Percentiles rank a stretch among this genome's conserved stretches.
Conservation (phyloP, 2,797 vertebrate genomes). For the Bufotes viridis region DNA sequence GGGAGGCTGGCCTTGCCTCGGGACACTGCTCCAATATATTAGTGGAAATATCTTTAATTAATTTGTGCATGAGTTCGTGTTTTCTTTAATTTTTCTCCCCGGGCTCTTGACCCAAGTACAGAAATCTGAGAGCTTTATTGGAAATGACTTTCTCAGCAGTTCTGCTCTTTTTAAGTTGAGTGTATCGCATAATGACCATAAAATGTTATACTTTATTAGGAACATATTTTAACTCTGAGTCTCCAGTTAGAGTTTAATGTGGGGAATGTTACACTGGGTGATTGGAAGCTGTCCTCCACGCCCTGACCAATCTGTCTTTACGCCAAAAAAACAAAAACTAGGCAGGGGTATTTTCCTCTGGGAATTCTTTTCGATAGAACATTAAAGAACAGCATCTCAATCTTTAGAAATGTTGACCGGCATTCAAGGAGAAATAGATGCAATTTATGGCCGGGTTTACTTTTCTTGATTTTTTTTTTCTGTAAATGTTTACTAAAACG, state of each 20-base stretch:
- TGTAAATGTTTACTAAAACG: conserved; percentile 2
- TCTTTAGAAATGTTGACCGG: neutral
- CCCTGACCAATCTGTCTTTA: neutral
- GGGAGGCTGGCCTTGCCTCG: conserved; percentile 74
- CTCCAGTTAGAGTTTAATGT: conserved; percentile 73
- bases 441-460: conserved; percentile 4
- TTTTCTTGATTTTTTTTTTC: neutral
- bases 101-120: conserved; percentile 78
- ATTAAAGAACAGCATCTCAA: neutral
- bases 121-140: conserved; percentile 76
- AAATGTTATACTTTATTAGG: conserved; percentile 79
- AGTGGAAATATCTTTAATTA: conserved; percentile 81
- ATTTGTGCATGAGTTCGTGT: conserved; percentile 79
- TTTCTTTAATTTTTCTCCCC: conserved; percentile 79
- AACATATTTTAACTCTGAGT: conserved; percentile 76
- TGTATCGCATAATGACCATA: conserved; percentile 77
- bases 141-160: conserved; percentile 78
- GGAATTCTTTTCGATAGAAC: neutral
- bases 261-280: conserved; percentile 65
- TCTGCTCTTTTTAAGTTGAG: conserved; percentile 78
- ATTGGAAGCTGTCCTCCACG: conserved; percentile 22
- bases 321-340: neutral
- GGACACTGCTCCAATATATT: conserved; percentile 77
- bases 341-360: neutral
- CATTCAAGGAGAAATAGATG: neutral